Evolutionary conservation across 2,888 invertebrate genomes (phyloP).

Genomic region (Meandrusa payeni): DNA sequence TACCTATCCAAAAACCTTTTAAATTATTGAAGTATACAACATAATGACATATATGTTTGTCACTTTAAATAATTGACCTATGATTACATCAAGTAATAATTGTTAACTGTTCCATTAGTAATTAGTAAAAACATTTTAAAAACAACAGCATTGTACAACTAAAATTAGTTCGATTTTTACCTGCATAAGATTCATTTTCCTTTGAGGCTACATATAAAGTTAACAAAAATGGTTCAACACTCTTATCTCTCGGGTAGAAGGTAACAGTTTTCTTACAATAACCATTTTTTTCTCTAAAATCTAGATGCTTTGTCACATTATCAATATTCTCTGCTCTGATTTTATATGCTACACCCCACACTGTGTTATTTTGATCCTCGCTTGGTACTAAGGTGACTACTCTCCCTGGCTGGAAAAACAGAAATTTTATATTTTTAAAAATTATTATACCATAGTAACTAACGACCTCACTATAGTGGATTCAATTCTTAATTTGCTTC

Average conservation of each 20-base stretch:
- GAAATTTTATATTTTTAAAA: background rate
- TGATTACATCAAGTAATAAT: too few relatives aligned
- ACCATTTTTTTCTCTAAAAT: conserved; percentile 95
- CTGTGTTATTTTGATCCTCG: conserved; percentile 79
- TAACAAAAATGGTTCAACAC: conserved; percentile 83
- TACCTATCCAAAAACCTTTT: too few relatives aligned
- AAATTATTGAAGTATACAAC: too few relatives aligned
- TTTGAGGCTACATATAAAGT: conserved; percentile 91
- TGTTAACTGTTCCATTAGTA: too few relatives aligned
- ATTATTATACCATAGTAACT: background rate
- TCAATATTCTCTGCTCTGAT: conserved; percentile 85
- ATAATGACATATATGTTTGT: too few relatives aligned
- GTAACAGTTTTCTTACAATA: conserved; percentile 86
- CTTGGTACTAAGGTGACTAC: conserved; percentile 91
- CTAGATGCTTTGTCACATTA: conserved; percentile 89
- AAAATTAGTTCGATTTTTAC: too few relatives aligned
- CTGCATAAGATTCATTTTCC: conserved; percentile 89
- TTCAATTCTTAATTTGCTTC: too few relatives aligned
- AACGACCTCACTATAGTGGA: too few relatives aligned
- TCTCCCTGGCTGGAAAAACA: conserved; percentile 91
- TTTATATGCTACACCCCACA: conserved; percentile 96
- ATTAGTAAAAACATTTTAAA: too few relatives aligned
- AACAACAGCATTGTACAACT: too few relatives aligned
- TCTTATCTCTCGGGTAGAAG: conserved; percentile 84
- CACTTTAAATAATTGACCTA: too few relatives aligned